Conservation (phyloP, 1,140 invertebrate species). For the Wasmannia auropunctata region DNA sequence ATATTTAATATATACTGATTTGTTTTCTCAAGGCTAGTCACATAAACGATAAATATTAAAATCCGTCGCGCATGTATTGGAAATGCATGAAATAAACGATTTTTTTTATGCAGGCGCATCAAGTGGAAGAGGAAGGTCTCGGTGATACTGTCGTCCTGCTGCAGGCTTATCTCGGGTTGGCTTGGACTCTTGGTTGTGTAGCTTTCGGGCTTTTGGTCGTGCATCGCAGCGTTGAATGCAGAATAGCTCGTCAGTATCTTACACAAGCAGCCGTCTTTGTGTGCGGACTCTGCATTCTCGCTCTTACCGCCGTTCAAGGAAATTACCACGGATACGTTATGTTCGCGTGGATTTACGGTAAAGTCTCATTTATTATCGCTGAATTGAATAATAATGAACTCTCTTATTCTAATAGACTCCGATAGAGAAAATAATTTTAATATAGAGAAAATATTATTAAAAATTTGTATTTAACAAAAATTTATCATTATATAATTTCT, state of each 20-base stretch:
- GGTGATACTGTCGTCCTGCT: conserved; percentile 90
- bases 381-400: not conserved
- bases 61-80: not conserved
- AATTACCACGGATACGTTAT: conserved; percentile 92
- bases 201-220: conserved; percentile 93
- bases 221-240: conserved; percentile 93
- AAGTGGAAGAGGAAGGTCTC: conserved; percentile 90
- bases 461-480: not conserved
- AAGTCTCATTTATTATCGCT: not conserved
- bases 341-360: conserved; percentile 94
- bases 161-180: conserved; percentile 92
- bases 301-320: conserved; percentile 93
- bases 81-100: not conserved
- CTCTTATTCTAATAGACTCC: not conserved
- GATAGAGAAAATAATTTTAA: no score
- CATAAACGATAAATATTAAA: conserved; percentile 3
- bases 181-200: conserved; percentile 92
- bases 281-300: conserved; percentile 92
- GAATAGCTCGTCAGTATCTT: conserved; percentile 94
- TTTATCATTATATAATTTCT: not conserved
- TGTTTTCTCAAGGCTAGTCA: not conserved
- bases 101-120: conserved; percentile 86
- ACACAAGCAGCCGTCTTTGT: conserved; percentile 92
- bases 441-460: not conserved
- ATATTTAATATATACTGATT: not conserved